Evolutionary conservation across 2,113 vertebrate species (phyloP), one percentile per base, ranked within the genome.

Genomic region (Calyptomena viridis): DNA sequence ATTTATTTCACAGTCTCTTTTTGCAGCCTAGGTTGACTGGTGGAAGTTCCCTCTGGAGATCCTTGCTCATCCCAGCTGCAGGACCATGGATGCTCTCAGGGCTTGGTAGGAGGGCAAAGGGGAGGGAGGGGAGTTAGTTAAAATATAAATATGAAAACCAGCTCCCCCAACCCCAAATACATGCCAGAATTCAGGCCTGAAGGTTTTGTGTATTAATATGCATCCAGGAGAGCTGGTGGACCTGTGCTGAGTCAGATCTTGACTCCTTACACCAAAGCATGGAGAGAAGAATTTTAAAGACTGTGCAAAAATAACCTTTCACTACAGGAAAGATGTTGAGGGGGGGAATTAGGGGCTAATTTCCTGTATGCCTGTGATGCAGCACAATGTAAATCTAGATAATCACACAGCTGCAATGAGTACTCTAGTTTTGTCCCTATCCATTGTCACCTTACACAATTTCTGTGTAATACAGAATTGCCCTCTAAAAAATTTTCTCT

Each of bases 1-100:
- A 25, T 53, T 71, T 74, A 4, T 20, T 52, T 59, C 80, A 23
- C 58, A 10, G 87, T 22, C 33, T 53, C 49, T 67, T 30, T 24
- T 40, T 75, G 62, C 37, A 58, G 83, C n/a, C 69, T 87, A 62
- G 86, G 2, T 46, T 52, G 86, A 40, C 22, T 62, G 68, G 5
- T 76, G 25, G 55, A 31, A n/a, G 44, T 93, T 67, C 31, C 30
- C 52, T 74, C 25, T 40, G 66, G 82, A 82, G 44, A 33, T 75
- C 42, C 60, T 1, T 2, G 25, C 52, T 18, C 17, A 35, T 49
- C 42, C 28, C 5, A 4, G 1, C 59, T 81, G 37, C 0, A 1
- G 68, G 40, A 35, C 14, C 37, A 9, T 3, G 23, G 44, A 19
- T 56, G 11, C 17, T 18, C 37, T 14, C 19, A 52, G 76, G 53